Percentiles rank a stretch among this genome's conserved stretches.
These are phyloP conservation scores for Ostrea denselamellosa DNA, from an alignment of 1,140 invertebrate genomes.

Conservation along the genomic window DNA sequence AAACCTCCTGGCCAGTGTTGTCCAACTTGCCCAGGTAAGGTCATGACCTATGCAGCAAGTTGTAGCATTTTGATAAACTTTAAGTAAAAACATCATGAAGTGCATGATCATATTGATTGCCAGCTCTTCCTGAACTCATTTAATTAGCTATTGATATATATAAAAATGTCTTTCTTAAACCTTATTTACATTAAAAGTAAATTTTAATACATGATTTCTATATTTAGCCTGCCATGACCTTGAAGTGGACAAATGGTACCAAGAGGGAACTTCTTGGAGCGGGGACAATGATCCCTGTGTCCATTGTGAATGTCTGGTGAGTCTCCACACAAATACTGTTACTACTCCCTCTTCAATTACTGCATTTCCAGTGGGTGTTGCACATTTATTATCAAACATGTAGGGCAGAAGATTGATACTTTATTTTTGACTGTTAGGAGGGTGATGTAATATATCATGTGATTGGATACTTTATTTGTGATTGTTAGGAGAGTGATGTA, in stretches of 20 bases:
- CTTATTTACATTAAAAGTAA: background rate
- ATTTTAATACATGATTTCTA: background rate
- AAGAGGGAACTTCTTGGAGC: slow-evolving; percentile 88
- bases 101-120: too few species aligned
- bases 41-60: slow-evolving; percentile 33
- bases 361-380: too few species aligned
- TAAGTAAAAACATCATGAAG: too few species aligned
- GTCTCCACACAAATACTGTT: background rate
- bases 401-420: too few species aligned
- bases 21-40: slow-evolving; percentile 87
- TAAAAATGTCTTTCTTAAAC: too few species aligned
- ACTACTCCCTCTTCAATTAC: too few species aligned
- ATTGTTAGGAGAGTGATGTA: slow-evolving; percentile 83
- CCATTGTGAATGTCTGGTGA: slow-evolving; percentile 84
- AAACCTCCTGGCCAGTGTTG: slow-evolving; percentile 89
- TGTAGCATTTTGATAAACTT: too few species aligned
- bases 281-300: slow-evolving; percentile 86
- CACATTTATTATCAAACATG: too few species aligned
- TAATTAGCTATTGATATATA: background rate
- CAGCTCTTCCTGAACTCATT: too few species aligned
- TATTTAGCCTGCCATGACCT: slow-evolving; percentile 67
- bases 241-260: slow-evolving; percentile 76
- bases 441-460: too few species aligned
- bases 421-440: too few species aligned
- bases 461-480: slow-evolving; percentile 10